Percentiles rank a stretch among this genome's conserved stretches.
Evolutionary conservation across 2,113 vertebrate species (phyloP).

Genomic region (Anarhynchus alexandrinus): DNA sequence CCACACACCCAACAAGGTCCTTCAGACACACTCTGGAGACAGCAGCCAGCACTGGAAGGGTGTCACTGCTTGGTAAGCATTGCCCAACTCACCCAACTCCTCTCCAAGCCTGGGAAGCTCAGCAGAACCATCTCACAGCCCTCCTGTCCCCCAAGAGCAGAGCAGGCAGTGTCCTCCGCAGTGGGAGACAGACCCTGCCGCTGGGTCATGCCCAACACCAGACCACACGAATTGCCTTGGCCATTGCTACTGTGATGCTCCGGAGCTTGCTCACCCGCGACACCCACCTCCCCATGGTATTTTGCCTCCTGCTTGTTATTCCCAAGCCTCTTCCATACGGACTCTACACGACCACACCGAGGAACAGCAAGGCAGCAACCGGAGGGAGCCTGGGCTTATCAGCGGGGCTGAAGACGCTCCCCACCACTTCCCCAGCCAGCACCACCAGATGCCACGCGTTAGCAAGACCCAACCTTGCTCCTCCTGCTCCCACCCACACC

Average conservation of each 20-base stretch:
- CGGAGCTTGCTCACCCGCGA: not conserved
- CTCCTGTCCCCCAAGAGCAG: not conserved
- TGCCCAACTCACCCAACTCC: not conserved
- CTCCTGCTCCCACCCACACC: not conserved
- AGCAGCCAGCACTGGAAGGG: not conserved
- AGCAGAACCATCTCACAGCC: not conserved
- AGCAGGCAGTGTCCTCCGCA: rapidly evolving
- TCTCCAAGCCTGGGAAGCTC: not conserved
- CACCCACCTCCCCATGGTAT: not conserved
- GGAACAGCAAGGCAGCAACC: not conserved
- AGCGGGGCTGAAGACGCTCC: not conserved
- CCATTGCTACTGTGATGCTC: rapidly evolving
- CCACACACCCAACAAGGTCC: not conserved
- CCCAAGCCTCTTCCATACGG: not conserved
- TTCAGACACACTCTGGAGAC: not conserved
- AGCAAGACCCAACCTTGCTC: not conserved
- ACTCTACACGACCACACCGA: rapidly evolving
- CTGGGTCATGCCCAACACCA: not conserved
- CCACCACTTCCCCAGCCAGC: not conserved
- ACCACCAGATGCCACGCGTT: not conserved
- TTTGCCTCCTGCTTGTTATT: not conserved
- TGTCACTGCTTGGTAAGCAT: rapidly evolving
- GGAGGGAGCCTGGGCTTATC: rapidly evolving
- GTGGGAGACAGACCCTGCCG: rapidly evolving
- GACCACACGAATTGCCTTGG: rapidly evolving